Base-by-base conservation (phyloP, 2,113 vertebrate genomes). In the Prunella fulvescens region DNA sequence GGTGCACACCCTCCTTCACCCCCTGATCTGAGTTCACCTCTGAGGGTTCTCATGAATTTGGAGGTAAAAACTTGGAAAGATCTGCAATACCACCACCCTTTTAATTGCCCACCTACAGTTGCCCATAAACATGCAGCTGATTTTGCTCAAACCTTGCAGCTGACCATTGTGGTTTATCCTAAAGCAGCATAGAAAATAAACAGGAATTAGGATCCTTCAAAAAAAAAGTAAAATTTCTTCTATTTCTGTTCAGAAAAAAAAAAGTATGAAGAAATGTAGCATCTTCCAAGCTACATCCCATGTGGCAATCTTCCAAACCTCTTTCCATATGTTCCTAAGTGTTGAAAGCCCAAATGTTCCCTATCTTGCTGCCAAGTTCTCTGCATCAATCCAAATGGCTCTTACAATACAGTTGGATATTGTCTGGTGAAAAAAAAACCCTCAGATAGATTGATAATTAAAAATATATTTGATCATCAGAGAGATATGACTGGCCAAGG, bases 321-420 rank as follows among this genome's bases (percentile, higher is more conserved):
- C 89, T 80, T 95, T 88, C 94, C 95, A 86, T 96, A 95, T 96
- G 93, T 74, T 96, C 81, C 82, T 33, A 93, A 95, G 93, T 83
- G 56, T 60, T 35, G 14, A 93, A 95, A 96, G 66, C 61, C 92
- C 93, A 96, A 94, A 94, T 96, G 95, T 93, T 96, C 94, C 40
- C 10, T 92, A 74, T 95, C 67, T 90, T n/a, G 22, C 94, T 97
- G 93, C 90, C 92, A 96, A 96, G 86, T 92, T 93, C 79, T 71
- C 88, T 92, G 79, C 88, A 86, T 86, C 61, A 44, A 6, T 71
- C 50, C 90, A 91, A 95, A 69, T 6, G 60, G 45, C 78, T 81
- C 81, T 93, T 87, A 93, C 70, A 93, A 93, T 95, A 74, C 90
- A 57, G 56, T 88, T 72, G 79, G 57, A 62, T 81, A 88, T 94